These are phyloP conservation scores for Molorchus minor DNA, from an alignment of 2,888 invertebrate species.

Conservation along the genomic window DNA sequence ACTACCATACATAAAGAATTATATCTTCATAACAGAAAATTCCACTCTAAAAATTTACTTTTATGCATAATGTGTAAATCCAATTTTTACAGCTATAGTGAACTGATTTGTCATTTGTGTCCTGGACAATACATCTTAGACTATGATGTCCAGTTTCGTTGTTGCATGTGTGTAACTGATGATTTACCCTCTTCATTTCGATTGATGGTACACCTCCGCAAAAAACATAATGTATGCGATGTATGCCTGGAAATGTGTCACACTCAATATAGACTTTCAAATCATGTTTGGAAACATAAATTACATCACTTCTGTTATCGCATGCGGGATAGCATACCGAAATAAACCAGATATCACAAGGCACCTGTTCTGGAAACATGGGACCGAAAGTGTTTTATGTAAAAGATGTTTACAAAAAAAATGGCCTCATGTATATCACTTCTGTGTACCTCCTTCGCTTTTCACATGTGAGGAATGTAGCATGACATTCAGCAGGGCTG, in stretches of 20 bases:
- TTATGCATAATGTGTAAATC: constrained; percentile 88
- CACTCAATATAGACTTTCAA: constrained; percentile 81
- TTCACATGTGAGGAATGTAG: constrained; percentile 86
- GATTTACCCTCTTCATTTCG: constrained; percentile 87
- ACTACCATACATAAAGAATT: constrained; percentile 84
- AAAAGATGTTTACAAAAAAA: constrained; percentile 88
- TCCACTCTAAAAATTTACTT: constrained; percentile 84
- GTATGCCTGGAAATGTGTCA: constrained; percentile 85
- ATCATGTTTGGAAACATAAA: constrained; percentile 92
- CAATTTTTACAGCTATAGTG: constrained; percentile 88
- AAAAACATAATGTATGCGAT: constrained; percentile 86
- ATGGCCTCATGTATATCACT: constrained; percentile 93
- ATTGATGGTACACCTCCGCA: constrained; percentile 86
- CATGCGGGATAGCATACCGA: constrained; percentile 86
- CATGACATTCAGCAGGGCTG: constrained; percentile 77
- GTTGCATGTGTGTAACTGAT: constrained; percentile 81
- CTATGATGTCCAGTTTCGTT: constrained; percentile 78
- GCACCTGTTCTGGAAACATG: constrained; percentile 93
- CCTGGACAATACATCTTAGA: constrained; percentile 76
- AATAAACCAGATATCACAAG: constrained; percentile 89
- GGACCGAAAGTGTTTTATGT: constrained; percentile 86
- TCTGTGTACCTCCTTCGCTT: constrained; percentile 81
- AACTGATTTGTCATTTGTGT: constrained; percentile 86
- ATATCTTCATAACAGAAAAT: constrained; percentile 85
- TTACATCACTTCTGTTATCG: constrained; percentile 86